Evolutionary conservation across 1,140 invertebrate species (phyloP).

Genomic region (Agraylea sexmaculata): DNA sequence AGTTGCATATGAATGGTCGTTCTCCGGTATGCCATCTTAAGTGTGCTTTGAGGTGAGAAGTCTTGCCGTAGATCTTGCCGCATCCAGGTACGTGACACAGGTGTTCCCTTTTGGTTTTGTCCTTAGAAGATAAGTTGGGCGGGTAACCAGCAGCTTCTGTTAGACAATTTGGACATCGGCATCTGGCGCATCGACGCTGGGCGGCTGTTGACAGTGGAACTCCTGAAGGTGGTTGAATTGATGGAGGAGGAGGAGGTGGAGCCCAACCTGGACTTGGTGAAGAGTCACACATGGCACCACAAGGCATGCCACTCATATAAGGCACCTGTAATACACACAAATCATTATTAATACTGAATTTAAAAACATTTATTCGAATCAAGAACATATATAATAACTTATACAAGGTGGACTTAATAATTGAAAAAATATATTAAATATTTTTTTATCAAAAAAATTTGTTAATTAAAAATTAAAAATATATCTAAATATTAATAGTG

Average conservation of each 20-base stretch:
- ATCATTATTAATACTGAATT: background rate
- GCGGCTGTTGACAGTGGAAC: conserved; percentile 33
- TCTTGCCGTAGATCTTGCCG: conserved; percentile 83
- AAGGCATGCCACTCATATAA: conserved; percentile 13
- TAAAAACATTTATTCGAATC: background rate
- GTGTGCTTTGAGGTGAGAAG: conserved; percentile 81
- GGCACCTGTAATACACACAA: conserved; percentile 5
- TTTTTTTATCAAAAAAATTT: conserved; percentile 4
- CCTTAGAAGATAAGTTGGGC: conserved; percentile 45
- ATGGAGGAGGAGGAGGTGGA: background rate
- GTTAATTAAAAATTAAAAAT: conserved; percentile 1
- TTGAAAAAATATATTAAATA: background rate
- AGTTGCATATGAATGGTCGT: conserved; percentile 61
- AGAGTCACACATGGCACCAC: conserved; percentile 9
- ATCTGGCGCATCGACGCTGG: conserved; percentile 45
- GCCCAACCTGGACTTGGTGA: conserved; percentile 10
- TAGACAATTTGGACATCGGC: conserved; percentile 60
- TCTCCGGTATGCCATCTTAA: conserved; percentile 76
- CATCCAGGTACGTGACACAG: conserved; percentile 87
- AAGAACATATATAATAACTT: background rate
- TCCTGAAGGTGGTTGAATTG: conserved; percentile 19
- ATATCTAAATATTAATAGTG: background rate
- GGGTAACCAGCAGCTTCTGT: conserved; percentile 49
- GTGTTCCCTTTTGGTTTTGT: conserved; percentile 61
- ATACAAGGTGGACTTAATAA: background rate